Percentiles rank a stretch among this genome's conserved stretches.
Conservation (phyloP, 1,140 invertebrate genomes). For the Zophobas morio region DNA sequence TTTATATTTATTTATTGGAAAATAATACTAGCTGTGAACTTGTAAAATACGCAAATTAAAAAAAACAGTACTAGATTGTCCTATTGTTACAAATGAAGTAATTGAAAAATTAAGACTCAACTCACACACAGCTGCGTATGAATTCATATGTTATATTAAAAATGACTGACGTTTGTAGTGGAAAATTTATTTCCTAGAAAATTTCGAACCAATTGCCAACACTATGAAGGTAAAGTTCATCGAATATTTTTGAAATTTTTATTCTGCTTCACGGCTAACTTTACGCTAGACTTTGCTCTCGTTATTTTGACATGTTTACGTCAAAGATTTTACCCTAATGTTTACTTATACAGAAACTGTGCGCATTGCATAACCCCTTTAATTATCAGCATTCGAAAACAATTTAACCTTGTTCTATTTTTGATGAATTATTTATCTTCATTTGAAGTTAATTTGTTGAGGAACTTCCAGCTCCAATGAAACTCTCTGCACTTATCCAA, state of each 20-base stretch:
- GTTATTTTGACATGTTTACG: constrained; percentile 23
- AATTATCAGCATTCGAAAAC: constrained; percentile 34
- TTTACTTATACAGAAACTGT: constrained; percentile 5
- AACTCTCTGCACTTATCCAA: not conserved
- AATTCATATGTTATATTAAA: not conserved
- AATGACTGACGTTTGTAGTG: not conserved
- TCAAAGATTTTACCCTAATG: constrained; percentile 22
- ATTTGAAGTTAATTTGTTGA: constrained; percentile 27
- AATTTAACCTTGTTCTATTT: constrained; percentile 41
- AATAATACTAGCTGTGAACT: no score
- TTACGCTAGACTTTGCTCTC: constrained; percentile 29
- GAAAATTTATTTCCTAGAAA: not conserved
- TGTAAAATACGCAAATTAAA: no score
- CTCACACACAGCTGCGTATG: no score
- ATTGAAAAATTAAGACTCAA: no score
- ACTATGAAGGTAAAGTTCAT: not conserved
- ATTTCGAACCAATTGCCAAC: constrained; percentile 4
- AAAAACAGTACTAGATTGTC: no score
- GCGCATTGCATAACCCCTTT: constrained; percentile 33
- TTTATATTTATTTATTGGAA: no score
- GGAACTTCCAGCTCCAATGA: not conserved
- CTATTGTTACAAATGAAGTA: no score
- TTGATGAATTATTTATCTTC: constrained; percentile 40
- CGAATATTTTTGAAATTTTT: constrained; percentile 11
- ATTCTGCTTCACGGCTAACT: not conserved